Conservation (phyloP, 2,113 vertebrate species). For the Cyprinodon brontotheroides region DNA sequence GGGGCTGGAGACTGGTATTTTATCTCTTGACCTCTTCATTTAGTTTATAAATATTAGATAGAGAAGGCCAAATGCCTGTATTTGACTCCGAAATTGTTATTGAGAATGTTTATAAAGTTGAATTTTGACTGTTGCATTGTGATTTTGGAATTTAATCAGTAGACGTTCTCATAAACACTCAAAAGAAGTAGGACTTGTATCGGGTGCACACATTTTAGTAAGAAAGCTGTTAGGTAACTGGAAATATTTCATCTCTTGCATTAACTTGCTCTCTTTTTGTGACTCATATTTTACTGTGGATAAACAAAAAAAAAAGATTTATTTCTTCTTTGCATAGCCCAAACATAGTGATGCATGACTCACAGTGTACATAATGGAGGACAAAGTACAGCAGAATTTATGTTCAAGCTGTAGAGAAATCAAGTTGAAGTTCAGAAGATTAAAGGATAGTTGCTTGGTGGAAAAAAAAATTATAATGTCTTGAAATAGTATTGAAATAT, state of each 20-base stretch:
- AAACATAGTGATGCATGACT: conserved; percentile 10
- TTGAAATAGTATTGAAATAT: neutral
- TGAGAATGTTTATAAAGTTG: conserved; percentile 32
- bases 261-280: conserved; percentile 5
- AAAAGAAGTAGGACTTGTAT: conserved; percentile 18
- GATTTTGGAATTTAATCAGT: conserved; percentile 20
- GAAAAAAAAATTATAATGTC: neutral
- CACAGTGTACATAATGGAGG: neutral
- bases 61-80: neutral
- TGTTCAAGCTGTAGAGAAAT: conserved; percentile 27
- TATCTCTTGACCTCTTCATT: conserved; percentile 7
- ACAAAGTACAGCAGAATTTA: conserved; percentile 19
- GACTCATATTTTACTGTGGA: neutral
- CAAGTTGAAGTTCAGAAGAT: neutral
- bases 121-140: conserved; percentile 5
- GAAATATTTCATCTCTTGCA: conserved; percentile 5
- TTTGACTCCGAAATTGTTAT: neutral
- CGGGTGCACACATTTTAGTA: conserved; percentile 20
- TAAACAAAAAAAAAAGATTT: conserved; percentile 10
- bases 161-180: conserved; percentile 42
- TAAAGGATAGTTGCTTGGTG: neutral
- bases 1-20: neutral
- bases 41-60: conserved; percentile 22
- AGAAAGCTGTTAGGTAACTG: conserved; percentile 13
- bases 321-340: conserved; percentile 2